Conservation (phyloP, 53 echinoderm and acorn worm species). For the Luidia sarsii region DNA sequence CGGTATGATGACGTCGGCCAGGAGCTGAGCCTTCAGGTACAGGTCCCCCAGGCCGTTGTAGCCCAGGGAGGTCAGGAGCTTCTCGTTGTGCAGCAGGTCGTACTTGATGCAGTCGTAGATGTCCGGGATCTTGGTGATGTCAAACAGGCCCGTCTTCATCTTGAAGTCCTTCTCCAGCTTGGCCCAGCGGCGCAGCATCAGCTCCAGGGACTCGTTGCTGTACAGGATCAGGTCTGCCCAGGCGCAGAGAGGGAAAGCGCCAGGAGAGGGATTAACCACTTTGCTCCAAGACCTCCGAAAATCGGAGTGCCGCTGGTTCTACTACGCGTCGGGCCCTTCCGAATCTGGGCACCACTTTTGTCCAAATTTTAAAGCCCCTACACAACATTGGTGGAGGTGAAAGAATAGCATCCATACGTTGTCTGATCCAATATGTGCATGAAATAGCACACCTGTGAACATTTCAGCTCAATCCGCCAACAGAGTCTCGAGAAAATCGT, state of each 20-base stretch:
- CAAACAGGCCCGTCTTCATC: conserved; percentile 84
- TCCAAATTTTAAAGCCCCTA: too few species aligned
- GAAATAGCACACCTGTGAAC: too few species aligned
- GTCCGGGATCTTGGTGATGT: conserved; percentile 98
- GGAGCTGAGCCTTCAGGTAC: conserved; percentile 81
- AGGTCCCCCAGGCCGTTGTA: conserved; percentile 80
- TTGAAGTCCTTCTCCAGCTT: conserved; percentile 98
- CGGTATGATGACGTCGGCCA: conserved; percentile 92
- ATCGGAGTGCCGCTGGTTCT: too few species aligned
- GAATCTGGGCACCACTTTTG: too few species aligned
- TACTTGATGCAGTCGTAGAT: conserved; percentile 99
- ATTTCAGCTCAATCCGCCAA: too few species aligned
- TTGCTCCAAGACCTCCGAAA: too few species aligned
- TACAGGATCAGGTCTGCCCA: conserved; percentile 80
- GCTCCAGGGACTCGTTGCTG: conserved; percentile 87
- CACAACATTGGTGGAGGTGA: too few species aligned
- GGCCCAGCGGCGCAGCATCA: conserved; percentile 93
- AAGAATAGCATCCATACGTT: too few species aligned
- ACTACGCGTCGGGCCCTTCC: too few species aligned
- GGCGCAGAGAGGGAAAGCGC: neutral
- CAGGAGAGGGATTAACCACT: neutral
- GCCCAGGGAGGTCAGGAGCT: conserved; percentile 57
- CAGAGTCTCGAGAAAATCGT: too few species aligned
- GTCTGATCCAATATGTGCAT: too few species aligned
- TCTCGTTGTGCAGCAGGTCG: conserved; percentile 86